phyloP scores from a whole-genome alignment of 2,888 invertebrate species.

The Eumerus sabulonum region DNA sequence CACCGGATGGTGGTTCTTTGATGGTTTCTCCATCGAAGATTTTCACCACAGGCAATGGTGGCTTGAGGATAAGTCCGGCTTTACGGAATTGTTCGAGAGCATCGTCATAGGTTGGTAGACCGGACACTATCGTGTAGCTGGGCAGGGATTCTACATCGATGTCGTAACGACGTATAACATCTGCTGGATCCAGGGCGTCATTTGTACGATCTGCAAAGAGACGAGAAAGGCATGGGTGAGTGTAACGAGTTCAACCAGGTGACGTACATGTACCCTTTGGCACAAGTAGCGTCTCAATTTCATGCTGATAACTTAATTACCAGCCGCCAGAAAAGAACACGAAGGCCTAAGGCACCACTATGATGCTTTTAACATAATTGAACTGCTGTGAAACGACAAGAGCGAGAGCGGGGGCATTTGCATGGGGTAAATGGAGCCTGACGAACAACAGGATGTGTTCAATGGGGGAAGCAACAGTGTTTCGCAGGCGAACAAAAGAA shows the following conservation, averaged over 20 bases:
- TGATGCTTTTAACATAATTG: constrained; percentile 62
- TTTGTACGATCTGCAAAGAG: constrained; percentile 79
- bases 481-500: constrained; percentile 52
- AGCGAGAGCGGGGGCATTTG: not conserved
- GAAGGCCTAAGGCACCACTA: constrained; percentile 51
- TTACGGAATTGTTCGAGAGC: constrained; percentile 82
- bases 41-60: constrained; percentile 76
- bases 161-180: constrained; percentile 77
- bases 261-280: constrained; percentile 13
- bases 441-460: not conserved
- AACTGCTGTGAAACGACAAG: constrained; percentile 32
- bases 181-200: constrained; percentile 73
- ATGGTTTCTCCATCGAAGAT: constrained; percentile 74
- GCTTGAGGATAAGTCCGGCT: constrained; percentile 76
- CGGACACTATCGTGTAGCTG: constrained; percentile 84
- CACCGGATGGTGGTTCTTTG: constrained; percentile 67
- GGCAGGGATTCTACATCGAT: constrained; percentile 81
- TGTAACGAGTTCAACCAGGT: constrained; percentile 45
- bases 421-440: not conserved
- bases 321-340: constrained; percentile 47
- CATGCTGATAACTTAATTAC: constrained; percentile 68
- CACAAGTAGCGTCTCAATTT: constrained; percentile 47
- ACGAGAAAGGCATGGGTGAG: constrained; percentile 29
- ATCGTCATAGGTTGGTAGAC: constrained; percentile 83
- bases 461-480: constrained; percentile 62